Evolutionary conservation across 23 tunicate genomes (phyloP), one percentile per base, ranked within the genome.

Genomic region (Corella eumyota): DNA sequence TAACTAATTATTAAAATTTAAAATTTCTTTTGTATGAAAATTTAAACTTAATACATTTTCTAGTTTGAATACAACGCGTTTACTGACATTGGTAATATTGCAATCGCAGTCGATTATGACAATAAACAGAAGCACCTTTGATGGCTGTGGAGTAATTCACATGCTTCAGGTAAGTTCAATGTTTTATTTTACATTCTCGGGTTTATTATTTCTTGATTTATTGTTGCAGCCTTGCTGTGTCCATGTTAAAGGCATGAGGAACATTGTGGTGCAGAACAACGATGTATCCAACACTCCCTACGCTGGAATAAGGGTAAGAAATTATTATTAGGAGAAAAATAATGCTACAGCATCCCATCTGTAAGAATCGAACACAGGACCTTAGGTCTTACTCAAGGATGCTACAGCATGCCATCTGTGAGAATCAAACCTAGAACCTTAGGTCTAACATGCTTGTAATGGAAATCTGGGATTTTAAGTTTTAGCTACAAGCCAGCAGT

Each of bases 271-370:
- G 27, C 15, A 36, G 21, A 56, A 62, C 13, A 77, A 77, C 51
- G 74, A 68, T 32, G 26, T 77, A 26, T 34, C 64, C 0, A 50
- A 35, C 23, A 77, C 68, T n/a, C 58, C 84, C 22, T 77, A 77
- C 40, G 74, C 84, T 50, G 84, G 84, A 45, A 77, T 77, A 4
- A 67, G 63, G 75, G 84, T 68, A 56, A 53, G 51, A 27, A 29
- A 44, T 44, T n/a, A n/a, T n/a, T n/a, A n/a, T n/a, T n/a, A n/a
- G n/a, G n/a, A n/a, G n/a, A n/a, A n/a, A n/a, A n/a, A n/a, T n/a
- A n/a, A n/a, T n/a, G n/a, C n/a, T n/a, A n/a, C n/a, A n/a, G n/a
- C n/a, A n/a, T n/a, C n/a, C n/a, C n/a, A n/a, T n/a, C n/a, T n/a
- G n/a, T n/a, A n/a, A n/a, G n/a, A n/a, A n/a, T n/a, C n/a, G n/a